These are phyloP conservation scores for Habroteleia sp. DNA, from an alignment of 2,888 invertebrate genomes.

Conservation along the genomic window DNA sequence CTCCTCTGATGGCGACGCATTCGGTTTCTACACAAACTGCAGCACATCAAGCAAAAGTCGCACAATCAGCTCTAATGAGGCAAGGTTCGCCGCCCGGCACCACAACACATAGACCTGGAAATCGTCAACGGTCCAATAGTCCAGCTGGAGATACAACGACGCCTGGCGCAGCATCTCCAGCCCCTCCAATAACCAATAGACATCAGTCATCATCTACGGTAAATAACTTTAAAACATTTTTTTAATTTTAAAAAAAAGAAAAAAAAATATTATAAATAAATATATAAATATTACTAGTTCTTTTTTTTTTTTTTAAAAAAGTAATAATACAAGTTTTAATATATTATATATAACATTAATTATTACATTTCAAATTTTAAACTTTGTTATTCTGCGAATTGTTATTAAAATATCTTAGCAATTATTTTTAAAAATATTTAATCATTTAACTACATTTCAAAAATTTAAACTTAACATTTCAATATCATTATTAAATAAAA, in stretches of 20 bases:
- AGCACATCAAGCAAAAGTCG: conserved; percentile 74
- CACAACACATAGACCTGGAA: conserved; percentile 89
- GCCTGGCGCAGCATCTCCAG: conserved; percentile 79
- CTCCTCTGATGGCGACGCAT: conserved; percentile 82
- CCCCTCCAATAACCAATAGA: conserved; percentile 72
- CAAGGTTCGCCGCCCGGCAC: conserved; percentile 90
- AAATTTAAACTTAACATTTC: no score
- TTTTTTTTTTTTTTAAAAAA: no score
- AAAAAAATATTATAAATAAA: background rate
- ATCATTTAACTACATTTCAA: no score
- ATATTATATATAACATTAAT: no score
- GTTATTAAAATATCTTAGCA: no score
- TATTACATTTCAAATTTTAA: no score
- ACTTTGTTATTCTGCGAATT: no score
- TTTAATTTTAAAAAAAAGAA: background rate
- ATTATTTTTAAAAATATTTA: no score
- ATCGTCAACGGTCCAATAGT: conserved; percentile 79
- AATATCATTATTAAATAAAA: no score
- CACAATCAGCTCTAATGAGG: conserved; percentile 79
- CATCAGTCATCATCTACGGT: conserved; percentile 73
- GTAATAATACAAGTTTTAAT: no score
- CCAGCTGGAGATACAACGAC: conserved; percentile 80
- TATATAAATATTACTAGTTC: no score
- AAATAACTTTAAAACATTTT: conserved; percentile 16
- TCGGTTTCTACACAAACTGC: conserved; percentile 90